phyloP scores from a whole-genome alignment of 2,888 invertebrate species.

The Anoplius nigerrimus region DNA sequence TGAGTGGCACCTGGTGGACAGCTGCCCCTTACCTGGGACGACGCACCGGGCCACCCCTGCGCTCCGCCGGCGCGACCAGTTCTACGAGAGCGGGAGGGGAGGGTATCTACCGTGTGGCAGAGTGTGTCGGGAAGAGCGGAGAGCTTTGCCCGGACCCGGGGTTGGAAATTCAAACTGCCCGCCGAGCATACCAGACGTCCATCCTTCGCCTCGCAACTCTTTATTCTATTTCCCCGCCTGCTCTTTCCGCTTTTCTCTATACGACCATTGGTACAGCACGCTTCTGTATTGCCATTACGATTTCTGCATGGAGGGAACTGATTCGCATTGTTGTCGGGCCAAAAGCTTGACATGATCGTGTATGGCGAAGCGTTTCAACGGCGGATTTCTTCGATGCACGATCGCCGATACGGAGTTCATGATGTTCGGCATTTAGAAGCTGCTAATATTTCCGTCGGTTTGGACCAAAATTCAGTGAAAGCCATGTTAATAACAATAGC shows the following conservation, averaged over 20 bases:
- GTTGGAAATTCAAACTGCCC: constrained; percentile 49
- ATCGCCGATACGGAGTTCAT: too few relatives aligned
- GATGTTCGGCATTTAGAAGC: too few relatives aligned
- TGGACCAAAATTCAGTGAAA: too few relatives aligned
- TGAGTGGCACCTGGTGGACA: constrained; percentile 71
- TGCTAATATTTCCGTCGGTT: too few relatives aligned
- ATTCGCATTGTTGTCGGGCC: too few relatives aligned
- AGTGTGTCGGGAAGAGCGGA: constrained; percentile 23
- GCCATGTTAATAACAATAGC: too few relatives aligned
- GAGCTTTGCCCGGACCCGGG: constrained; percentile 20
- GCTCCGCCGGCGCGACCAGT: constrained; percentile 18
- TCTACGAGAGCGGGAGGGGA: not conserved
- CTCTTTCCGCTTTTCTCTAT: not conserved
- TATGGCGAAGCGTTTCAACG: too few relatives aligned
- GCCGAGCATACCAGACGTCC: constrained; percentile 37
- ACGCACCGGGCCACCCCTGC: constrained; percentile 65
- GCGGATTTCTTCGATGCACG: too few relatives aligned
- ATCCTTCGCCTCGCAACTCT: constrained; percentile 45
- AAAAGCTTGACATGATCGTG: too few relatives aligned
- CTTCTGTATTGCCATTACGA: not conserved
- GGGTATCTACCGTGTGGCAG: constrained; percentile 1
- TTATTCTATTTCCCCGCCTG: constrained; percentile 14
- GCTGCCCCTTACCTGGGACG: constrained; percentile 70
- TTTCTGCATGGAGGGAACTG: constrained; percentile 25
- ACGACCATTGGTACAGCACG: constrained; percentile 18